phyloP scores from a whole-genome alignment of 2,113 vertebrate genomes.

The Prochilodus magdalenae region DNA sequence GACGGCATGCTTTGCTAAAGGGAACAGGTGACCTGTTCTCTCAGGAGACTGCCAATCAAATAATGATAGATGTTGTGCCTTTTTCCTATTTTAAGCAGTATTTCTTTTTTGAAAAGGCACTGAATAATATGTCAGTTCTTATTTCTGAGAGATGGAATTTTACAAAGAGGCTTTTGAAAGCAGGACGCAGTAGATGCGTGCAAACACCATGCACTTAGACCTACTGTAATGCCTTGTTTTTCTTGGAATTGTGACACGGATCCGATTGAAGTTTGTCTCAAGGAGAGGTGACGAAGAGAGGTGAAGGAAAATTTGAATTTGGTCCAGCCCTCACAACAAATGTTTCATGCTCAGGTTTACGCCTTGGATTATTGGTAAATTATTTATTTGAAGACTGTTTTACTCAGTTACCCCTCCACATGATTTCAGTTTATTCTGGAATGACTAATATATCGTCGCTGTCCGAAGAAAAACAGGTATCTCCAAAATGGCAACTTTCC shows the following conservation, averaged over 20 bases:
- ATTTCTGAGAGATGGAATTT: neutral
- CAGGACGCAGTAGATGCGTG: neutral
- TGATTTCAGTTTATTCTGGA: too few species aligned
- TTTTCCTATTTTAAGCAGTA: neutral
- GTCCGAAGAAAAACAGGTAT: too few species aligned
- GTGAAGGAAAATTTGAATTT: too few species aligned
- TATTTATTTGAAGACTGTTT: too few species aligned
- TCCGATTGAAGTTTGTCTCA: neutral
- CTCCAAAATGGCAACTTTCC: too few species aligned
- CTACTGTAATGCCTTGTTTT: neutral
- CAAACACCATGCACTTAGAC: neutral
- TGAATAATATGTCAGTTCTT: neutral
- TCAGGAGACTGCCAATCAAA: constrained; percentile 33
- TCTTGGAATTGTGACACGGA: neutral
- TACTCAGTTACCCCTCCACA: too few species aligned
- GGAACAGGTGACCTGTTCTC: constrained; percentile 40
- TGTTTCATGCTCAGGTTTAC: too few species aligned
- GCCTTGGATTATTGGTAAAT: too few species aligned
- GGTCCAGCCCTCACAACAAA: too few species aligned
- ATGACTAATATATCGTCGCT: too few species aligned
- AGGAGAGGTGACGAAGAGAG: neutral
- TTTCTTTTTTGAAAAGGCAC: constrained; percentile 10
- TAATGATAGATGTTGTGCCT: constrained; percentile 13
- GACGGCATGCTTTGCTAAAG: constrained; percentile 34
- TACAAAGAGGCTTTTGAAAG: neutral